phyloP scores from a whole-genome alignment of 2,888 invertebrate species.

The Notodromas monacha region DNA sequence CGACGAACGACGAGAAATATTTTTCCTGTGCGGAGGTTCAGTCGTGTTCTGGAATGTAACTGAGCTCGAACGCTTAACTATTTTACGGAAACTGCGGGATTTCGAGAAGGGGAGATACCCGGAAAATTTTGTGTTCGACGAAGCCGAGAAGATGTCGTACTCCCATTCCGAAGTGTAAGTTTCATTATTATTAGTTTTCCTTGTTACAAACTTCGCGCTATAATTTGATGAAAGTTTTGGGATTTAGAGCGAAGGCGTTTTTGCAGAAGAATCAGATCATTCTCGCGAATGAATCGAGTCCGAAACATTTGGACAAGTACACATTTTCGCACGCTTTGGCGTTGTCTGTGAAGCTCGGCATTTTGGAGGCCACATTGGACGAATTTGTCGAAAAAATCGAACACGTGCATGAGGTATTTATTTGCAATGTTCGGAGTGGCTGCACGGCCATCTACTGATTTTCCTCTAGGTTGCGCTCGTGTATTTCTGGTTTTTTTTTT shows the following conservation, averaged over 20 bases:
- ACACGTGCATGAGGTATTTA: constrained; percentile 28
- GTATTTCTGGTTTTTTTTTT: not conserved
- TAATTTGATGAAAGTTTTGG: too few species aligned
- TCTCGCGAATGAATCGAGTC: not conserved
- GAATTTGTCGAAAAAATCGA: constrained; percentile 50
- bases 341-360: constrained; percentile 65
- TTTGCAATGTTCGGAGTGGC: too few species aligned
- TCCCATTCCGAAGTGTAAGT: constrained; percentile 30
- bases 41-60: constrained; percentile 68
- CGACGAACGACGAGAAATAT: constrained; percentile 32
- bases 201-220: not conserved
- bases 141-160: constrained; percentile 59
- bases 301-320: constrained; percentile 36
- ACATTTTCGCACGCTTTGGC: constrained; percentile 80
- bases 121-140: constrained; percentile 29
- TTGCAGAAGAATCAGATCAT: not conserved
- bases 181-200: constrained; percentile 14
- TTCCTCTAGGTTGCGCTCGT: not conserved
- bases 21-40: constrained; percentile 63
- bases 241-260: too few species aligned
- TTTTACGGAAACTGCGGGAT: constrained; percentile 33
- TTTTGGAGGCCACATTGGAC: constrained; percentile 66
- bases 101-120: constrained; percentile 37
- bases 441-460: too few species aligned
- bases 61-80: constrained; percentile 39